These are phyloP conservation scores for Spodoptera litura DNA, from an alignment of 1,140 invertebrate species.

Conservation along the genomic window DNA sequence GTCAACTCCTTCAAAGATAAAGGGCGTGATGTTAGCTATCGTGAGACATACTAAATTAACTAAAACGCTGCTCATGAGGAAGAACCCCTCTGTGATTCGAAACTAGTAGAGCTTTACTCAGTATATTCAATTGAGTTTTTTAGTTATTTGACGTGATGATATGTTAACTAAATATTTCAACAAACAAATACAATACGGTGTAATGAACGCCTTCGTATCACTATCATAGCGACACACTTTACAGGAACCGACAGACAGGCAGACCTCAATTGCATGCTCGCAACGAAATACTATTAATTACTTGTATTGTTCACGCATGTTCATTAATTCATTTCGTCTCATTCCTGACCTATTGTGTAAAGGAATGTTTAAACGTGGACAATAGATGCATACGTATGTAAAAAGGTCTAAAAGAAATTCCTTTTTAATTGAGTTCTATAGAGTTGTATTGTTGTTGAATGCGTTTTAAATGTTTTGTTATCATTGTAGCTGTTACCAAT, in stretches of 20 bases:
- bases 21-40: no score
- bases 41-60: no score
- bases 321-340: constrained; percentile 7
- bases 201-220: background rate
- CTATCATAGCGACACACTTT: constrained; percentile 11
- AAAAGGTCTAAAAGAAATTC: background rate
- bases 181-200: background rate
- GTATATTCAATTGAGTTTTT: no score
- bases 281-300: constrained; percentile 23
- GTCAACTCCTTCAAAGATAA: no score
- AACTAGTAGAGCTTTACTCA: no score
- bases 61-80: no score
- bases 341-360: constrained; percentile 11
- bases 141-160: no score
- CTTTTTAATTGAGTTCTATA: no score
- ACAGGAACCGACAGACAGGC: background rate
- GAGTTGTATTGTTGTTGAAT: no score
- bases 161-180: background rate
- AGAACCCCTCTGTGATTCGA: no score
- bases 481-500: no score
- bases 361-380: background rate
- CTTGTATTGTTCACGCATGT: constrained; percentile 3
- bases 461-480: no score
- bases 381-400: background rate
- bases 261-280: constrained; percentile 3